A percentile compares a stretch with the other conserved stretches of the same genome.
phyloP scores from a whole-genome alignment of 2,113 vertebrate genomes.

The Epinephelus moara region DNA sequence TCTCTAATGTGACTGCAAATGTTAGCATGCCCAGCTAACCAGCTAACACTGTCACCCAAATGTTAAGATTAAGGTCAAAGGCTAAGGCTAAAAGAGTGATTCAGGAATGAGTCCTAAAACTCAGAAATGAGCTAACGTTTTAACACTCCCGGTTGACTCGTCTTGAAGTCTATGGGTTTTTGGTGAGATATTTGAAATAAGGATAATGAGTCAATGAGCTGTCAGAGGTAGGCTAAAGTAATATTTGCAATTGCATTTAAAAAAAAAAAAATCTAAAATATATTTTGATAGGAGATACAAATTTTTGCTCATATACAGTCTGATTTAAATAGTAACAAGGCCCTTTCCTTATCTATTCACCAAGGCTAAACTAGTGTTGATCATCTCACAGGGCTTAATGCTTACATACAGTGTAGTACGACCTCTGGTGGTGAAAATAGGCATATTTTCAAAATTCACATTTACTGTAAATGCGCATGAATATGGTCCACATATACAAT shows the following conservation, averaged over 20 bases:
- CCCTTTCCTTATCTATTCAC: not conserved
- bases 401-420: not conserved
- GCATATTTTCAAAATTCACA: not conserved
- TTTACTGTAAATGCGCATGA: not conserved
- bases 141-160: too few species aligned
- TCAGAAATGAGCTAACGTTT: too few species aligned
- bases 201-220: not conserved
- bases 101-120: too few species aligned
- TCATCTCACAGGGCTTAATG: not conserved
- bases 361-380: not conserved
- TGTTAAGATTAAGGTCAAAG: too few species aligned
- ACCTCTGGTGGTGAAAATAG: conserved; percentile 58
- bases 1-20: too few species aligned
- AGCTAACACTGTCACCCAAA: too few species aligned
- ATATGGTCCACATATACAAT: not conserved
- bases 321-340: not conserved
- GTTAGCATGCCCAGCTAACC: too few species aligned
- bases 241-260: not conserved
- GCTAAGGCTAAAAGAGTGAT: too few species aligned
- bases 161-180: too few species aligned
- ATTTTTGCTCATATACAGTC: not conserved
- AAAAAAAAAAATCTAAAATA: not conserved
- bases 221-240: not conserved
- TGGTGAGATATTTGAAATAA: too few species aligned
- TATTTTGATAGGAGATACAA: not conserved